Conservation (phyloP, 2,113 vertebrate genomes). For the Scophthalmus maximus region DNA sequence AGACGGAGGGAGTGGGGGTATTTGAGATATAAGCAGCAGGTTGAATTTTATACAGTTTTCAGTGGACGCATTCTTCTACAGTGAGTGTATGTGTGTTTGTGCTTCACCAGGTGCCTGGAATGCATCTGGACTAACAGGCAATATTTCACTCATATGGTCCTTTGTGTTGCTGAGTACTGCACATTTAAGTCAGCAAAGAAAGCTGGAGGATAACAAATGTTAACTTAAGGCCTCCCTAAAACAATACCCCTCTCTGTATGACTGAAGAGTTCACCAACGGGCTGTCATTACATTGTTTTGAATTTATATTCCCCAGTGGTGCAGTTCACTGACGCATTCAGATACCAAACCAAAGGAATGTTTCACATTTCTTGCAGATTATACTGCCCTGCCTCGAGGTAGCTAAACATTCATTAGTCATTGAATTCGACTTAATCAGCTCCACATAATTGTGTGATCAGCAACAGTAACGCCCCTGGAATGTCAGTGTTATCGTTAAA, state of each 20-base stretch:
- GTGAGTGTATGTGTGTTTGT: constrained; percentile 43
- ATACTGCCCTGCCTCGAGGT: constrained; percentile 15
- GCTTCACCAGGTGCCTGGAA: constrained; percentile 61
- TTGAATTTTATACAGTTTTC: constrained; percentile 35
- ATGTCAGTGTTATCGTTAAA: constrained; percentile 65
- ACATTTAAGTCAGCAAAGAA: constrained; percentile 62
- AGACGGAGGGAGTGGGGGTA: not conserved
- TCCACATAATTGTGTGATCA: constrained; percentile 55
- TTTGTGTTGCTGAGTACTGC: constrained; percentile 55
- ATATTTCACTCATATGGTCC: constrained; percentile 64
- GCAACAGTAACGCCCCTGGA: constrained; percentile 52
- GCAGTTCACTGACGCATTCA: constrained; percentile 24
- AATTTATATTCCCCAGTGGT: constrained; percentile 56
- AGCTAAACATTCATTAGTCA: constrained; percentile 55
- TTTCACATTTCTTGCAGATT: constrained; percentile 48
- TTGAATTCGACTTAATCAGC: constrained; percentile 43
- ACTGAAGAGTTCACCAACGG: constrained; percentile 43
- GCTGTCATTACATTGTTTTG: constrained; percentile 58
- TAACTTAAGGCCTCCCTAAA: constrained; percentile 47
- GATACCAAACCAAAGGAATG: constrained; percentile 52
- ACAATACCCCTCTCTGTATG: constrained; percentile 56
- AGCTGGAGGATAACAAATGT: constrained; percentile 53
- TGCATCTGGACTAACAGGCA: constrained; percentile 60
- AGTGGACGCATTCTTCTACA: constrained; percentile 40
- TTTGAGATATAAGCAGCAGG: constrained; percentile 36